Evolutionary conservation across 2,113 vertebrate genomes (phyloP), one percentile per base, ranked within the genome.

Genomic region (Porphyrio hochstetteri): DNA sequence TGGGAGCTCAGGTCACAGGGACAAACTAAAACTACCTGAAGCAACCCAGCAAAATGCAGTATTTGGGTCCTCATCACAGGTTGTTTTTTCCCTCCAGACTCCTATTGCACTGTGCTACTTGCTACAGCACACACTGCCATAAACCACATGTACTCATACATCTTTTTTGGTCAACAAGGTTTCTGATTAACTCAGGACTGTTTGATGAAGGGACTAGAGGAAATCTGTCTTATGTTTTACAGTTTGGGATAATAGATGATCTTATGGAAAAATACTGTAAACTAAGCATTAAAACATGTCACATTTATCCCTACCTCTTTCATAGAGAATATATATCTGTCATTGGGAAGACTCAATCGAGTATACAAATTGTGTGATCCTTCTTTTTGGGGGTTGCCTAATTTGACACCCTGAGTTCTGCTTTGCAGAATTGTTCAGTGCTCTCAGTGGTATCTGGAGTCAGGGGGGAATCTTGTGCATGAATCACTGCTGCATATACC

Each of bases 41-140:
- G 9, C 28, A 48, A 40, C 0, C 2, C 4, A 7, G 2, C 15
- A 40, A 77, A 68, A 75, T 40, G 61, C 0, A 4, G 4, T 38
- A 12, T 77, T 80, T 50, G 18, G 12, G 5, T 82, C 15, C 31
- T 78, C 56, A 70, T 5, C 16, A 69, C 0, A 10, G 29, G 7
- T n/a, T 36, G 2, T 7, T 55, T 57, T 46, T 31, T 29, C 20
- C 15, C 20, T 74, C 5, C 42, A 44, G 28, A 11, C 15, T 64
- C 33, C 23, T 67, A 5, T 36, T 72, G 53, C 28, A 55, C 53
- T 31, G 28, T 10, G 29, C 28, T 55, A 31, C 16, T 29, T 31
- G 56, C 20, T 86, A 61, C 53, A 8, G 4, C 6, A 50, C 23
- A 36, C 11, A 3, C n/a, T 60, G 13, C 20, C 9, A 7, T 15